Conservation (phyloP, 2,113 vertebrate genomes). For the Opisthocomus hoazin region DNA sequence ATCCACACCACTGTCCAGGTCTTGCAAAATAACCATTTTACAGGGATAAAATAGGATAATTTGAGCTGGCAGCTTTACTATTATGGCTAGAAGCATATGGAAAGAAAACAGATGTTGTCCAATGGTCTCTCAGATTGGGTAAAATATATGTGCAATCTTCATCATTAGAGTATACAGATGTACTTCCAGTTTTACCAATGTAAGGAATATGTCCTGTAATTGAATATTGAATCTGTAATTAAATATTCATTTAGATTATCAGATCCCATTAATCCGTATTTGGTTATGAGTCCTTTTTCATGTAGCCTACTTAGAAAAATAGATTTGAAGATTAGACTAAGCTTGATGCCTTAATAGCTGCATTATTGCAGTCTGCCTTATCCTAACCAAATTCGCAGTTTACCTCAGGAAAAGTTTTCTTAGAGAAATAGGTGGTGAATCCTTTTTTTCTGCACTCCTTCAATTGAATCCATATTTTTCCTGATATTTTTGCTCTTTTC, state of each 20-base stretch:
- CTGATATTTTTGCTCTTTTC: neutral
- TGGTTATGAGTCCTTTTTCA: neutral
- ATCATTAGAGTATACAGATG: neutral
- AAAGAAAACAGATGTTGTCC: neutral
- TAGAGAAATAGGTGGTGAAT: neutral
- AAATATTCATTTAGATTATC: neutral
- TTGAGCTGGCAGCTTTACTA: neutral
- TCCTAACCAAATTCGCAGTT: neutral
- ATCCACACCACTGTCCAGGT: neutral
- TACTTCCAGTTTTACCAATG: neutral
- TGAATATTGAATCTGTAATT: neutral
- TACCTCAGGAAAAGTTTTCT: neutral
- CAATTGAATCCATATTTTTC: neutral
- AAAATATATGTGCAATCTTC: rapidly evolving
- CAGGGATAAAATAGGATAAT: neutral
- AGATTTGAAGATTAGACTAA: neutral
- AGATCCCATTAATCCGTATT: neutral
- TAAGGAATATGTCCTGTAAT: neutral
- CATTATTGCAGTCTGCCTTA: neutral
- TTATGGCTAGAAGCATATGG: neutral
- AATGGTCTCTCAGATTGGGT: neutral
- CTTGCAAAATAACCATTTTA: neutral
- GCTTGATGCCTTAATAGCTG: neutral
- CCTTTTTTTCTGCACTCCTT: neutral
- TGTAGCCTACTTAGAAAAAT: neutral